Evolutionary conservation across 1,140 invertebrate genomes (phyloP), one percentile per base, ranked within the genome.

Genomic region (Bombus fervidus): DNA sequence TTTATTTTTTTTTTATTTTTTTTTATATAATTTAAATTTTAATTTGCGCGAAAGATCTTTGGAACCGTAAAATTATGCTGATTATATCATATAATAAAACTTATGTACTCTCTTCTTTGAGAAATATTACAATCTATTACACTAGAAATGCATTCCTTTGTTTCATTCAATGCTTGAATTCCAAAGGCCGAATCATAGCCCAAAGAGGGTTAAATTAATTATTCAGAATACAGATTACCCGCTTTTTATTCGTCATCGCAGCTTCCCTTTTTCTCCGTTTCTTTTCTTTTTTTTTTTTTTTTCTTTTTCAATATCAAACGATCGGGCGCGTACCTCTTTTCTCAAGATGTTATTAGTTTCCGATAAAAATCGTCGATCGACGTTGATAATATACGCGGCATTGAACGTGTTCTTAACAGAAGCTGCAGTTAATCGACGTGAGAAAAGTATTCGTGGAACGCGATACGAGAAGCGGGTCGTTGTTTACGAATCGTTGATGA

Each of bases 211-310:
- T 66, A 68, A 68, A 37, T 62, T 39, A 77, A 37, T 77, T 39
- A 77, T 39, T 78, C 57, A 18, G 37, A 41, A 77, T 64, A 41
- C 15, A 77, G 13, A 77, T 77, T 41, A 39, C 6, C 57, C 57
- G 34, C 34, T 31, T 73, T n/a, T 41, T 73, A 8, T 31, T 43
- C 2, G 37, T 41, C 13, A n/a, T 34, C 59, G 18, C 6, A 18
- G 47, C 31, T n/a, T 37, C 22, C 13, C 22, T 37, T 15, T 66
- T 68, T 8, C 15, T 39, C 10, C 22, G 6, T 22, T 47, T 47
- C 47, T 22, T 53, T 53, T 53, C 18, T 53, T 8, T 22, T 2
- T 5, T 43, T n/a, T 3, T 4, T 15, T 6, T 68, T 34, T 0
- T 10, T 37, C 13, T 8, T 64, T 37, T 37, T 25, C 64, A 69